Evolutionary conservation across 2,113 vertebrate species (phyloP).

Genomic region (Polypterus senegalus): DNA sequence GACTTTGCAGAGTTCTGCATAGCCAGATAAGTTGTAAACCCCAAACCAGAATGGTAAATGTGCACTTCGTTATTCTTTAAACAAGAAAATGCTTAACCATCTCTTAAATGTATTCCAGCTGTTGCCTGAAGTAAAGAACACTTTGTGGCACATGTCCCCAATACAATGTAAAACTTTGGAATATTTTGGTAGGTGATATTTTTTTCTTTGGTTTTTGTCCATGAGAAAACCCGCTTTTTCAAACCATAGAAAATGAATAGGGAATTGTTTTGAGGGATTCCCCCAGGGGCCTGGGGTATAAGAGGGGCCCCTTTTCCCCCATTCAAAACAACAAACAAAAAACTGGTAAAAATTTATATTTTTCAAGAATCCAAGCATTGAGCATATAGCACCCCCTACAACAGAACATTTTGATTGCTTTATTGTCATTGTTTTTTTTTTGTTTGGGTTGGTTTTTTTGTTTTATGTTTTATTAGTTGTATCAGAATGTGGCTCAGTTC

Average conservation of each 20-base stretch:
- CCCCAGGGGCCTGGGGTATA: too few relatives aligned
- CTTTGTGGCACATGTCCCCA: not conserved
- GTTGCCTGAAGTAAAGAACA: too few relatives aligned
- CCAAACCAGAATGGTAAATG: too few relatives aligned
- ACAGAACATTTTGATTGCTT: too few relatives aligned
- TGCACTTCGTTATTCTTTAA: not conserved
- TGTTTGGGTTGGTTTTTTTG: not conserved
- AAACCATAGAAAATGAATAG: slow-evolving; percentile 57
- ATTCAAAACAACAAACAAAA: slow-evolving; percentile 4
- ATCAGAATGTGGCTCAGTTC: not conserved
- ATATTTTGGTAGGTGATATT: not conserved
- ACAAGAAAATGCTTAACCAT: not conserved
- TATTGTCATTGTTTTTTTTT: too few relatives aligned
- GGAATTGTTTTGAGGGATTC: slow-evolving; percentile 63
- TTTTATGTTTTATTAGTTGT: not conserved
- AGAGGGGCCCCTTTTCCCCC: slow-evolving; percentile 44
- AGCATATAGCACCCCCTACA: slow-evolving; percentile 16
- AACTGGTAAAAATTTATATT: slow-evolving; percentile 57
- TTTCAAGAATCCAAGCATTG: slow-evolving; percentile 29
- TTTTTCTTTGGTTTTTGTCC: slow-evolving; percentile 22
- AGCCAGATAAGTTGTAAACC: too few relatives aligned
- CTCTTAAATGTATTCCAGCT: not conserved
- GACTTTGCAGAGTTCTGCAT: too few relatives aligned
- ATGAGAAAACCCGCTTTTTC: slow-evolving; percentile 19
- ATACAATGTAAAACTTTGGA: not conserved